Evolutionary conservation across 1,140 invertebrate genomes (phyloP).

Genomic region (Achroia grisella): DNA sequence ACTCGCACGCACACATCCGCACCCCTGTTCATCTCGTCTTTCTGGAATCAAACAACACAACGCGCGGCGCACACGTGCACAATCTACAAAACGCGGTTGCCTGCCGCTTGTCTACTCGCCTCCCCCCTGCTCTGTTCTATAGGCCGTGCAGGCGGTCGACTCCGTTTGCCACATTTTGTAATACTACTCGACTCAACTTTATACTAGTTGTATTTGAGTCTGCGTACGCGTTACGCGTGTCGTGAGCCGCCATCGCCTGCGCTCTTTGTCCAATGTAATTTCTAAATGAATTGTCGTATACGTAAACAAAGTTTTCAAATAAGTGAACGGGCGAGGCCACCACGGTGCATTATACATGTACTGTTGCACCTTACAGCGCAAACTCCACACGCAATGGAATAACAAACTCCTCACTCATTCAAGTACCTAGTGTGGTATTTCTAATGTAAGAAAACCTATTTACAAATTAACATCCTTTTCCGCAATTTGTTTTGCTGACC

Average conservation of each 20-base stretch:
- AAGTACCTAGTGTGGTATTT: constrained; percentile 2
- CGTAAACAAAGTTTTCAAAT: constrained; percentile 43
- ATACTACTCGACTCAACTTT: constrained; percentile 26
- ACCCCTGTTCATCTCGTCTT: constrained; percentile 7
- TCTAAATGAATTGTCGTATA: constrained; percentile 4
- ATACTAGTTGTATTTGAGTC: constrained; percentile 26
- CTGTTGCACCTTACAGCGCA: constrained; percentile 23
- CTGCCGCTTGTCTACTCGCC: constrained; percentile 12
- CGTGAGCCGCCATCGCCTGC: constrained; percentile 7
- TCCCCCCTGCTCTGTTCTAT: constrained; percentile 21
- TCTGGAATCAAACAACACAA: constrained; percentile 21
- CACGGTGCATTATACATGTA: constrained; percentile 19
- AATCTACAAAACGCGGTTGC: constrained; percentile 19
- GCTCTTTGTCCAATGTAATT: constrained; percentile 22
- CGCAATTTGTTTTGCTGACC: constrained; percentile 6
- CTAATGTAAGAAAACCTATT: constrained; percentile 8
- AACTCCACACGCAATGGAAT: constrained; percentile 25
- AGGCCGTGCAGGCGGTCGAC: constrained; percentile 12
- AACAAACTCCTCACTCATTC: constrained; percentile 20
- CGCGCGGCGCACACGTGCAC: constrained; percentile 26
- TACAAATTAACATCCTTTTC: background rate
- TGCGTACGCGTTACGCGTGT: constrained; percentile 12
- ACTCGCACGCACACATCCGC: constrained; percentile 19
- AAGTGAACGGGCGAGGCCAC: constrained; percentile 50
- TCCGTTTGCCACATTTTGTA: constrained; percentile 27